A percentile compares a stretch with the other conserved stretches of the same genome.
Evolutionary conservation across 2,113 vertebrate species (phyloP).

Genomic region (Dasyornis broadbenti): DNA sequence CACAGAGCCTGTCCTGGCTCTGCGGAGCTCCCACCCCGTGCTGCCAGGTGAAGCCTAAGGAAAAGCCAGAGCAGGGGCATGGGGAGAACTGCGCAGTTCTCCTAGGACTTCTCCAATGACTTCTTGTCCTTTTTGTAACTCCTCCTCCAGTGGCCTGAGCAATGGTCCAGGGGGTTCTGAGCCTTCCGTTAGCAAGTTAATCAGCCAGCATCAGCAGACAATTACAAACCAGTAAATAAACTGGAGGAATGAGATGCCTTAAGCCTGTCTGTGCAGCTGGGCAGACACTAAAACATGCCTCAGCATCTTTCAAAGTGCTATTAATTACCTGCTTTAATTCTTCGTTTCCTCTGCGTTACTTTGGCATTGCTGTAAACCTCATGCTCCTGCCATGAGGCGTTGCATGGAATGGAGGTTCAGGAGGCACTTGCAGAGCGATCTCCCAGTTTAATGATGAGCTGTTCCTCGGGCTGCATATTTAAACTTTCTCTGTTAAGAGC

Average conservation of each 20-base stretch:
- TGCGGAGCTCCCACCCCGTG: background rate
- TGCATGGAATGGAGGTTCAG: background rate
- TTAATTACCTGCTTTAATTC: background rate
- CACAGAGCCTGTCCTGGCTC: background rate
- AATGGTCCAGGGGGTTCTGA: background rate
- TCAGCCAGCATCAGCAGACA: background rate
- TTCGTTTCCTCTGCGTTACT: background rate
- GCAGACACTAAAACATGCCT: background rate
- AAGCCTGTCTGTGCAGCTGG: background rate
- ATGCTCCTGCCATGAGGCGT: background rate
- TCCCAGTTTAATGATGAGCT: background rate
- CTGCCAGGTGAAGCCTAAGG: background rate
- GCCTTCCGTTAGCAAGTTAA: background rate
- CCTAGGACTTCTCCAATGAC: background rate
- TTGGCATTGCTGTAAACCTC: background rate
- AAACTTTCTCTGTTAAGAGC: accelerated
- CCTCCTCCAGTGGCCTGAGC: background rate
- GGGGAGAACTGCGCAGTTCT: background rate
- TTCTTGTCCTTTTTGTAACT: background rate
- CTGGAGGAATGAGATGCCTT: background rate
- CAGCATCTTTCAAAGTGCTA: background rate
- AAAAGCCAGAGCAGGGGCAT: background rate
- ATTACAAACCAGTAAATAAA: background rate
- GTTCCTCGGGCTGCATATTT: background rate
- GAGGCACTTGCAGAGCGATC: background rate